Conservation (phyloP, 2,113 vertebrate genomes). For the Stigmatopora nigra region DNA sequence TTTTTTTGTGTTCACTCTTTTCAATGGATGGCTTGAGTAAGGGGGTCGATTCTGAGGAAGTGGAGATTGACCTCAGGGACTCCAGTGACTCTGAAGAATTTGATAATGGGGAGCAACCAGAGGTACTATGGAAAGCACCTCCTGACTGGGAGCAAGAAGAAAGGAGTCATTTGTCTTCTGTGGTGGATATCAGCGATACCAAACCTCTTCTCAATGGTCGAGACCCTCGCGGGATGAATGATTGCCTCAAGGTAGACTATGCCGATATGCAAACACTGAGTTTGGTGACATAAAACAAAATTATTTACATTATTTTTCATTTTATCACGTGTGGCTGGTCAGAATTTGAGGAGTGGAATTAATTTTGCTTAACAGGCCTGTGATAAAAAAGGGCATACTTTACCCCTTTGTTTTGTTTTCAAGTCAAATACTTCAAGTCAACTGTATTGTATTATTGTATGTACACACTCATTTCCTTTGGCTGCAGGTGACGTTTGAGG, state of each 20-base stretch:
- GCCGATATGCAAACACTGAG: not conserved
- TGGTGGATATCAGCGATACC: constrained; percentile 69
- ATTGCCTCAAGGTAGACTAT: constrained; percentile 69
- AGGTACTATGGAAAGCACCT: constrained; percentile 57
- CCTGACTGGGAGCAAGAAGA: constrained; percentile 56
- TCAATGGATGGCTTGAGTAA: constrained; percentile 46
- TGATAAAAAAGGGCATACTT: not conserved
- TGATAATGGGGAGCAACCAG: constrained; percentile 47
- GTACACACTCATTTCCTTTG: constrained; percentile 8
- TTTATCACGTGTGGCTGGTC: not conserved
- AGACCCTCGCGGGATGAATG: constrained; percentile 69
- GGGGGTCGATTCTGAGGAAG: constrained; percentile 53
- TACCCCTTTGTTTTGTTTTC: no score
- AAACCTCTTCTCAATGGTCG: constrained; percentile 63
- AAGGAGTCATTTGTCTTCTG: constrained; percentile 56
- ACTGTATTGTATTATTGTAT: no score
- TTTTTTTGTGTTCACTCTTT: constrained; percentile 18
- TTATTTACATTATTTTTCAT: not conserved
- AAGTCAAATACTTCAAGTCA: no score
- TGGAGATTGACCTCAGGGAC: constrained; percentile 66
- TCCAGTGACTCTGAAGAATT: constrained; percentile 52
- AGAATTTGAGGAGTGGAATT: not conserved
- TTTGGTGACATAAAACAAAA: not conserved
- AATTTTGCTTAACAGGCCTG: not conserved
- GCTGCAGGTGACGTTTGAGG: constrained; percentile 69